Percentiles rank a stretch among this genome's conserved stretches.
Evolutionary conservation across 2,797 vertebrate genomes (phyloP).

Genomic region (Philypnodon macrostomus): DNA sequence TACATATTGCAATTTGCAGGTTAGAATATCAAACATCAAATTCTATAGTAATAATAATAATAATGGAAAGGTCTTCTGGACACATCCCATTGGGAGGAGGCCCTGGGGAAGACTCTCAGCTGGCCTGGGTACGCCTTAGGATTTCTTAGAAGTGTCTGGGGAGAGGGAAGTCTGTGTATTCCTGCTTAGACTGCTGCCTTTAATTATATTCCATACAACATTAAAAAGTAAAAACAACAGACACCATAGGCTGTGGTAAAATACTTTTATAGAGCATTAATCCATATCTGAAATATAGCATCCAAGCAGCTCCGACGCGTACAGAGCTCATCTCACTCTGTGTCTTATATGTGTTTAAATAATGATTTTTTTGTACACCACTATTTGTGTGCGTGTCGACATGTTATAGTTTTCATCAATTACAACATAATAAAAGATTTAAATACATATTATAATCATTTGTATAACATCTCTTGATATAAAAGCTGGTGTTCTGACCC

Average conservation of each 20-base stretch:
- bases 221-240: conserved; percentile 29
- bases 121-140: no score
- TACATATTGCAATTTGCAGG: no score
- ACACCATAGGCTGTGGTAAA: conserved; percentile 73
- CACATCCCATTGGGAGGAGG: no score
- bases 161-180: no score
- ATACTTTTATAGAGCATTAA: conserved; percentile 81
- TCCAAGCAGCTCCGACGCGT: conserved; percentile 73
- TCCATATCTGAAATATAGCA: conserved; percentile 80
- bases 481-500: conserved; percentile 84
- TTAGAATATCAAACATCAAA: no score
- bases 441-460: conserved; percentile 68
- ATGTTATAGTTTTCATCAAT: conserved; percentile 49
- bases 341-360: conserved; percentile 42
- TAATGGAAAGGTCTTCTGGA: no score
- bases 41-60: no score
- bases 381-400: conserved; percentile 38
- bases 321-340: conserved; percentile 58
- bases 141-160: no score
- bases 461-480: conserved; percentile 67
- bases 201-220: background rate
- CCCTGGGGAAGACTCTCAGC: no score
- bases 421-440: conserved; percentile 65
- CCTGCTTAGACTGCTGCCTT: no score
- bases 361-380: conserved; percentile 18